These are phyloP conservation scores for Caenorhabditis becei DNA, from an alignment of 2,888 invertebrate species.

Conservation along the genomic window DNA sequence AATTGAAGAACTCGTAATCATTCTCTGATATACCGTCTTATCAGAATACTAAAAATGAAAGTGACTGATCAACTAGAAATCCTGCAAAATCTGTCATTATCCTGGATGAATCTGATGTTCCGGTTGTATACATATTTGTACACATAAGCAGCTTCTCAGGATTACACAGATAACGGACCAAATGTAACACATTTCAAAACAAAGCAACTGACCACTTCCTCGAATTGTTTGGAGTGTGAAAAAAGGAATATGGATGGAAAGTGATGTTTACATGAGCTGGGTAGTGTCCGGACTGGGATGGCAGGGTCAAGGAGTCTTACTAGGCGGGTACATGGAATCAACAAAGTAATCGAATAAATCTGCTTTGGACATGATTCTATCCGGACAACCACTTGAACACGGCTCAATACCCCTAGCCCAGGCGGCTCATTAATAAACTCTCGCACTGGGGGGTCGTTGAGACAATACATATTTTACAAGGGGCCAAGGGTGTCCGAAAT, in stretches of 20 bases:
- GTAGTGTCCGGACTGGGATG: conserved; percentile 3
- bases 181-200: too few species aligned
- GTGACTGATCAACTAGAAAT: too few species aligned
- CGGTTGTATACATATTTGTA: too few species aligned
- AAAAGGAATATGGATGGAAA: conserved; percentile 13
- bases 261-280: conserved; percentile 13
- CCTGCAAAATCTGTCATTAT: too few species aligned
- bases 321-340: conserved; percentile 44
- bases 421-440: conserved; percentile 61
- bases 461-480: conserved; percentile 55
- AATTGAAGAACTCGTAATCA: neutral
- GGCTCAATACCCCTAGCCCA: conserved; percentile 49
- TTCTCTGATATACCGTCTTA: too few species aligned
- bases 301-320: conserved; percentile 19
- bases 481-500: conserved; percentile 3
- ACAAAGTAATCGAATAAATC: conserved; percentile 58
- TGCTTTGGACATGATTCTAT: conserved; percentile 48
- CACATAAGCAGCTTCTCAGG: too few species aligned
- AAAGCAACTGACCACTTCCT: neutral
- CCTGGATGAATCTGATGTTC: too few species aligned
- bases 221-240: conserved; percentile 1
- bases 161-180: too few species aligned
- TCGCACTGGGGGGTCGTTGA: conserved; percentile 48
- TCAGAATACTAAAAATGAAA: too few species aligned
- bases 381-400: conserved; percentile 58